Base-by-base conservation (phyloP, 2,888 invertebrate genomes). In the Hyppa rectilinea region DNA sequence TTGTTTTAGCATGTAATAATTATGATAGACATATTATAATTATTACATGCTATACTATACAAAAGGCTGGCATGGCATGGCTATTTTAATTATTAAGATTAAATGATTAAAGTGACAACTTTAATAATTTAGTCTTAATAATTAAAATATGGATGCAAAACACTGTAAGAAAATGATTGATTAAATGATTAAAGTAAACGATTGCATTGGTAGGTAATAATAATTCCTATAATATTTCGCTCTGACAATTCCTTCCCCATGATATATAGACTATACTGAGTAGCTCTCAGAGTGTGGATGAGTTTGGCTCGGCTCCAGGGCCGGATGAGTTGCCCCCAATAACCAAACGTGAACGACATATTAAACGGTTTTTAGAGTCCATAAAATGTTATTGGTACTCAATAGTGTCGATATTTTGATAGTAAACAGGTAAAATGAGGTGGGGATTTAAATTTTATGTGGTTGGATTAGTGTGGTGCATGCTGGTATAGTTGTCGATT, bases 241-340 rank as follows among this genome's bases (percentile, higher is more conserved):
- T 31, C 40, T 45, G 26, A 53, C 43, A 59, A 76, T 83, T 65
- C 43, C 23, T 43, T 73, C 17, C 47, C 29, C 50, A 65, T 82
- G 76, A 84, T 76, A 65, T 72, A 84, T 64, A 74, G 71, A 71
- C 66, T 31, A 70, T 64, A 83, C 78, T 83, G 61, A 85, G 75
- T 74, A 83, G 75, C 75, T 69, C 76, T 81, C 73, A 78, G 70
- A 58, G 78, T 67, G 59, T 4, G 79, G 80, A 84, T 78, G 78
- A 80, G 65, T 73, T 85, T 87, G 86, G 87, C 87, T 58, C 49
- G 14, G 7, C 26, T 80, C 86, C 86, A 87, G 80, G 1, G 23
- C 67, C 63, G 62, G 71, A 80, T 77, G 75, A 77, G 70, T 75
- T 68, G 77, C 65, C 60, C 56, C 63, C 56, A 65, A 72, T 69